Percentiles rank a stretch among this genome's conserved stretches.
These are phyloP conservation scores for Limulus polyphemus DNA, from an alignment of 2,888 invertebrate species.

Conservation along the genomic window DNA sequence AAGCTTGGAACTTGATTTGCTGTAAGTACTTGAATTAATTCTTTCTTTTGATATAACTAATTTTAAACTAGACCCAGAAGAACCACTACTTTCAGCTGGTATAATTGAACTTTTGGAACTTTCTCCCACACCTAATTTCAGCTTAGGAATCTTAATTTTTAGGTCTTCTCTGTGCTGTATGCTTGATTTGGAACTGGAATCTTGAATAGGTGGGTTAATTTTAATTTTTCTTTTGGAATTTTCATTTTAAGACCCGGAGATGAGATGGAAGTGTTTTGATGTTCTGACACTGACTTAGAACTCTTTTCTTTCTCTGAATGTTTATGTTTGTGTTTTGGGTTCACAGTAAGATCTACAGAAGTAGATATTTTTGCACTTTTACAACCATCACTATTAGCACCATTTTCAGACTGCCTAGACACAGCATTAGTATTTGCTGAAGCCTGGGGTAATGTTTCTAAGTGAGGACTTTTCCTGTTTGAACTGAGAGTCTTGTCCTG, in stretches of 20 bases:
- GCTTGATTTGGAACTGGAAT: neutral
- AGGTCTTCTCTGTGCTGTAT: conserved; percentile 2
- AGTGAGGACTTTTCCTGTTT: too few relatives aligned
- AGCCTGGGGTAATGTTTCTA: too few relatives aligned
- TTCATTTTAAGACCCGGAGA: conserved; percentile 16
- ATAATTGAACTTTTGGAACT: neutral
- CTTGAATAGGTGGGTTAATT: neutral
- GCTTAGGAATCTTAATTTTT: conserved; percentile 17
- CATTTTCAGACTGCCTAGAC: too few relatives aligned
- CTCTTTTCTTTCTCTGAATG: conserved; percentile 10
- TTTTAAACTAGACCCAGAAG: conserved; percentile 6
- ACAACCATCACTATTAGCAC: too few relatives aligned
- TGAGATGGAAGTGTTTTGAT: neutral
- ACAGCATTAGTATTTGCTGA: too few relatives aligned
- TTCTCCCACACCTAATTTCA: neutral
- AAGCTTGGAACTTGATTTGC: conserved; percentile 6
- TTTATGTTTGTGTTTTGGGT: conserved; percentile 11
- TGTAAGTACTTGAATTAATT: conserved; percentile 12
- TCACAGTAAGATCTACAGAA: too few relatives aligned
- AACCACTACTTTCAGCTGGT: neutral
- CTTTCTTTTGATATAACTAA: conserved; percentile 21
- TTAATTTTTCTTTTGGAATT: conserved; percentile 15
- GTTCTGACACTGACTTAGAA: conserved; percentile 5
- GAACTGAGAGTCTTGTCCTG: too few relatives aligned
- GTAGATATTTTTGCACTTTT: too few relatives aligned